Percentiles rank a stretch among this genome's conserved stretches.
Evolutionary conservation across 2,797 vertebrate genomes (phyloP).

Genomic region (Carduelis carduelis): DNA sequence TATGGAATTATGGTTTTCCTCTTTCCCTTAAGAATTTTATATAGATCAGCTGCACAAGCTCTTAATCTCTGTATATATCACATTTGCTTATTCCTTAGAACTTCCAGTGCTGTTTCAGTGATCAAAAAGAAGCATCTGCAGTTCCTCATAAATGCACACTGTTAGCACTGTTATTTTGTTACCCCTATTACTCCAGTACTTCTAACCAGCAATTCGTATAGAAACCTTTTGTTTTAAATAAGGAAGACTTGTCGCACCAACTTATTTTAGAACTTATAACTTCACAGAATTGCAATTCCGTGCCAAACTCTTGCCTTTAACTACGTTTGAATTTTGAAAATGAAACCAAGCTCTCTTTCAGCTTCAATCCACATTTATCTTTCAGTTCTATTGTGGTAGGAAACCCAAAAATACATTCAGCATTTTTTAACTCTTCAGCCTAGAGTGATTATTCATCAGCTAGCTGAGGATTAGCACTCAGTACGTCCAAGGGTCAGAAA

Average conservation of each 20-base stretch:
- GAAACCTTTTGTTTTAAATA: not conserved
- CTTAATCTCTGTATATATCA: not conserved
- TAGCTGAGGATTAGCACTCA: not conserved
- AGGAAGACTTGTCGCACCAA: not conserved
- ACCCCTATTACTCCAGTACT: not conserved
- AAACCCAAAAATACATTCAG: not conserved
- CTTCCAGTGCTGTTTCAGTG: not conserved
- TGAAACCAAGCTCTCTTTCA: not conserved
- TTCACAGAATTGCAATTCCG: not conserved
- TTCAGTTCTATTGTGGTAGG: not conserved
- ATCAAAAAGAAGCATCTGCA: not conserved
- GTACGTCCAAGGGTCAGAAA: not conserved
- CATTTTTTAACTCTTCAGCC: not conserved
- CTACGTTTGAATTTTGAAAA: not conserved
- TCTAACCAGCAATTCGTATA: not conserved
- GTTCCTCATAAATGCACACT: not conserved
- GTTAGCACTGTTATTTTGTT: not conserved
- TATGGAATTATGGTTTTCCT: not conserved
- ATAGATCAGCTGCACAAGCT: not conserved
- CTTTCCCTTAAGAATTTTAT: not conserved
- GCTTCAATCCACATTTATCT: not conserved
- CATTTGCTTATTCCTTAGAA: not conserved
- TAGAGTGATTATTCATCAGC: not conserved
- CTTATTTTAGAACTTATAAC: not conserved
- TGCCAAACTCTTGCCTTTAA: not conserved